These are phyloP conservation scores for Eudyptes chrysolophus DNA, from an alignment of 2,113 vertebrate genomes.

Conservation along the genomic window DNA sequence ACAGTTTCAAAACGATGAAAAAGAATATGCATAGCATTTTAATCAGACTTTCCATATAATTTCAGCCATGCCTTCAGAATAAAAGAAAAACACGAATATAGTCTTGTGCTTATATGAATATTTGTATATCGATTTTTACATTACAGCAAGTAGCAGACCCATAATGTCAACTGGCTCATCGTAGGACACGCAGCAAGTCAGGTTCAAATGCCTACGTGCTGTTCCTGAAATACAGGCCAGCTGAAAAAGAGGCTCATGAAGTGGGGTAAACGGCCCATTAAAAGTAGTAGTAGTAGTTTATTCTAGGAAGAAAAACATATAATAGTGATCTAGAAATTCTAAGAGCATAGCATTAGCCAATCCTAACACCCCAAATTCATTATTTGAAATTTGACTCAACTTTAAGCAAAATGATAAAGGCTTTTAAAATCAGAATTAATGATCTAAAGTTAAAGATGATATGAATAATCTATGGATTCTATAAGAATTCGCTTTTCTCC, in stretches of 20 bases:
- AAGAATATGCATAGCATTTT: not conserved
- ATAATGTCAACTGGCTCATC: not conserved
- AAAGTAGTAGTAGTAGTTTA: not conserved
- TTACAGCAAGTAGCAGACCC: not conserved
- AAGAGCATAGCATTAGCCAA: not conserved
- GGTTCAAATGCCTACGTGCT: not conserved
- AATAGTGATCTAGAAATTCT: not conserved
- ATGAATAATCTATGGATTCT: not conserved
- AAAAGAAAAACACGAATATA: not conserved
- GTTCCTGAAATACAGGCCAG: not conserved
- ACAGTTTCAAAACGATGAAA: not conserved
- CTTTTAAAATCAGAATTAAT: not conserved
- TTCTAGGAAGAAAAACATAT: not conserved
- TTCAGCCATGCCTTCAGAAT: not conserved
- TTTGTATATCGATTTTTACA: not conserved
- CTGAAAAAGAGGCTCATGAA: not conserved
- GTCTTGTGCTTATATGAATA: not conserved
- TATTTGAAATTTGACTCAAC: not conserved
- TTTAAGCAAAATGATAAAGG: not conserved
- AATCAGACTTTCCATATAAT: not conserved
- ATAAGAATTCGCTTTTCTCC: not conserved
- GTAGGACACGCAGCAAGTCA: not conserved
- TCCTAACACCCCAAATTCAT: not conserved
- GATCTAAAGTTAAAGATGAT: not conserved
- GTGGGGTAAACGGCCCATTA: not conserved